Conservation (phyloP, 2,888 invertebrate species). For the Drosophila tripunctata region DNA sequence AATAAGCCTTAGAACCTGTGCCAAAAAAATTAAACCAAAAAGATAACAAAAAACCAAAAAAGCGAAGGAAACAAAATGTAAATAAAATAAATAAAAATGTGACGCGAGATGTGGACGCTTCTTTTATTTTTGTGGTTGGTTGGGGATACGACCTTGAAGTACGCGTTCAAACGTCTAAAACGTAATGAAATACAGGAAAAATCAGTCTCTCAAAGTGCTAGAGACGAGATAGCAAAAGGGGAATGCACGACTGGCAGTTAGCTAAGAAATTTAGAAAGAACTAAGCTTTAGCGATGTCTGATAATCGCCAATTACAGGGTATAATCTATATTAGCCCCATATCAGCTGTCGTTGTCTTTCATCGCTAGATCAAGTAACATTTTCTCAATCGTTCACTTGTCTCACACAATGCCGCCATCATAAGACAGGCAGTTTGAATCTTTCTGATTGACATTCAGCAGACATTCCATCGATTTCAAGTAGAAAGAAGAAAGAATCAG, state of each 20-base stretch:
- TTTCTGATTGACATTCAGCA: constrained; percentile 68
- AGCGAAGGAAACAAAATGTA: constrained; percentile 25
- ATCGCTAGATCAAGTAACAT: constrained; percentile 14
- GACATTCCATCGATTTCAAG: constrained; percentile 29
- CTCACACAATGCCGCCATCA: constrained; percentile 19
- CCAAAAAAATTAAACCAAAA: constrained; percentile 57
- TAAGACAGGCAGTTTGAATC: constrained; percentile 4
- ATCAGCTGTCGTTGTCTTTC: constrained; percentile 47
- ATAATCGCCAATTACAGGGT: neutral
- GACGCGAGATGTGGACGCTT: neutral
- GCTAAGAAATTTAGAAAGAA: neutral
- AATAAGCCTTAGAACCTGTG: constrained; percentile 71
- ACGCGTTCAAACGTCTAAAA: constrained; percentile 14
- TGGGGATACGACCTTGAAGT: constrained; percentile 61
- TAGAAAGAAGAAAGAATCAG: neutral
- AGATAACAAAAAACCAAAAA: constrained; percentile 27
- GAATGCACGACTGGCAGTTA: neutral
- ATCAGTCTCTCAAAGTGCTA: neutral
- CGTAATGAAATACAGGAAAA: constrained; percentile 17
- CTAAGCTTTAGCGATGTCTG: too few species aligned
- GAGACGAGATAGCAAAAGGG: too few species aligned
- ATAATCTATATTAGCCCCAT: neutral
- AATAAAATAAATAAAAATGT: constrained; percentile 20
- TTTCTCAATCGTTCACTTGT: constrained; percentile 22
- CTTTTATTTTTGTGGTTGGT: constrained; percentile 18